Evolutionary conservation across 2,113 vertebrate genomes (phyloP), one percentile per base, ranked within the genome.

Genomic region (Platycercus adscitus): DNA sequence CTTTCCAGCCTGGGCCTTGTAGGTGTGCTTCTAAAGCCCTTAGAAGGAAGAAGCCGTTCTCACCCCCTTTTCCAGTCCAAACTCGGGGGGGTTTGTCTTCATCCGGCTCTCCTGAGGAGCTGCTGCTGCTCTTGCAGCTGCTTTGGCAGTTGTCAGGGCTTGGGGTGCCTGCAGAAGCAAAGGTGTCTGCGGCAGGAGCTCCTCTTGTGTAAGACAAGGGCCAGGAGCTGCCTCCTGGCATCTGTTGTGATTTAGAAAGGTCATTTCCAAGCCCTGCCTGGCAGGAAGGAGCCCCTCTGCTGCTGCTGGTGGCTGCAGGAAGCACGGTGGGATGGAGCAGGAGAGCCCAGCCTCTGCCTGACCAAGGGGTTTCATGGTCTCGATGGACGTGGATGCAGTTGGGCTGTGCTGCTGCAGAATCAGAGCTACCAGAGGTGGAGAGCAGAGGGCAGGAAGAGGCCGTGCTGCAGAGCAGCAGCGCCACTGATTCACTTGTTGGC

Each of bases 311-410:
- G 73, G 60, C 81, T 0, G 0, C 47, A 50, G 86, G 86, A 41
- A 52, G 44, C 0, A 1, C 37, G 25, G 71, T 0, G 0, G 49
- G 60, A 26, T 49, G 56, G 52, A 71, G 18, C 0, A 0, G 29
- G 39, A 68, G 26, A 77, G 18, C n/a, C 31, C 49, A 31, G 0
- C 5, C 35, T 77, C 1, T 2, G 33, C 29, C 41, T 23, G 7
- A 4, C 6, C 9, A 0, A 0, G 4, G 13, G 3, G 25, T 61
- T 41, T 14, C 1, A 1, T 61, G 85, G 7, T 13, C 9, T 0
- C 1, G 16, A 1, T 9, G 21, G 79, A 0, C 41, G n/a, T 46
- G 1, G 10, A 9, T 26, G 55, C 47, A 3, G 28, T n/a, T 2
- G 3, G 50, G 29, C 61, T 0, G 7, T 18, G 47, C 24, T 61